Evolutionary conservation across 2,797 vertebrate genomes (phyloP).

Genomic region (Pantherophis alleghaniensis): DNA sequence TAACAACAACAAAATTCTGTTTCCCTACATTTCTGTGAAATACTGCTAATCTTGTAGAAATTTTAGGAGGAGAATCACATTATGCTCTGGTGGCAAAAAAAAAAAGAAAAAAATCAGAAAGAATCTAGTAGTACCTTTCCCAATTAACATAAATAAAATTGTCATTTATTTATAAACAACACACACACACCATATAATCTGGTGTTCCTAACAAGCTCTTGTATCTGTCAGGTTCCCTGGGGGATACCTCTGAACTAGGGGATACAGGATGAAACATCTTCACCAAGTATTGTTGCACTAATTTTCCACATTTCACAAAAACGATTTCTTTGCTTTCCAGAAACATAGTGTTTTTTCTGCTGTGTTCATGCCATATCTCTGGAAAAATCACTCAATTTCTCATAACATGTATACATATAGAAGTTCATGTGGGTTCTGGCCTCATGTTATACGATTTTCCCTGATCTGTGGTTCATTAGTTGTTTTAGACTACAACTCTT

Average conservation of each 20-base stretch:
- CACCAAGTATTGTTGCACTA: not conserved
- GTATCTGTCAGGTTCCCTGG: no score
- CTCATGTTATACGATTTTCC: not conserved
- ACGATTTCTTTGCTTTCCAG: not conserved
- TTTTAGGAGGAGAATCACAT: not conserved
- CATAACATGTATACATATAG: not conserved
- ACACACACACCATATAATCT: no score
- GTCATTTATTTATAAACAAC: no score
- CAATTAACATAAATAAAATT: no score
- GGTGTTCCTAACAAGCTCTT: no score
- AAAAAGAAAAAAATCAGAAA: no score
- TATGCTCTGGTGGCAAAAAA: not conserved
- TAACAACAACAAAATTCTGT: no score
- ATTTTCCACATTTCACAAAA: not conserved
- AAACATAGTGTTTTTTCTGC: not conserved
- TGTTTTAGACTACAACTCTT: not conserved
- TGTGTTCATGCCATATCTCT: not conserved
- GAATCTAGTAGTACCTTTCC: no score
- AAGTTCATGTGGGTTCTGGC: not conserved
- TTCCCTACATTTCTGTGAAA: no score
- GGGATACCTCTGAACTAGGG: no score
- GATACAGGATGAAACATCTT: not conserved
- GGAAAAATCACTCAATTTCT: not conserved
- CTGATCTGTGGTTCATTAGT: not conserved
- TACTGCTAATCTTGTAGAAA: not conserved